A percentile compares a stretch with the other conserved stretches of the same genome.
phyloP scores from a whole-genome alignment of 2,888 invertebrate genomes.

The Alsophila aescularia region DNA sequence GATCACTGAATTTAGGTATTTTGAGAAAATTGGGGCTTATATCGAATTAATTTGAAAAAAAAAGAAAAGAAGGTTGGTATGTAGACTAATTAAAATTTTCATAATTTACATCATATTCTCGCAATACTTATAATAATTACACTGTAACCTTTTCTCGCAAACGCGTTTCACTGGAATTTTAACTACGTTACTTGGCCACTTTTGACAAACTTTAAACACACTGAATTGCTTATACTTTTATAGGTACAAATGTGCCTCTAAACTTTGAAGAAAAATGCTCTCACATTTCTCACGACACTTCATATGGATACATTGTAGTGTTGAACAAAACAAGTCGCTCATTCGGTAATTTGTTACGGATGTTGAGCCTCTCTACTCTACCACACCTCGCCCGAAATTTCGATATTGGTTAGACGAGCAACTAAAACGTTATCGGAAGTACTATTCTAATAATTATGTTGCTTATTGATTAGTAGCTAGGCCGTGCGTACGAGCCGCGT shows the following conservation, averaged over 20 bases:
- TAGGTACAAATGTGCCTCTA: constrained; percentile 14
- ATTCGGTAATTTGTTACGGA: constrained; percentile 60
- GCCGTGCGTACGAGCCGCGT: no score
- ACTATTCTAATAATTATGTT: no score
- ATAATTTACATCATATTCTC: neutral
- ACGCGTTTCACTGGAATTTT: constrained; percentile 23
- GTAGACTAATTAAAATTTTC: no score
- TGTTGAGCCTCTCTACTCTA: constrained; percentile 40
- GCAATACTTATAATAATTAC: no score
- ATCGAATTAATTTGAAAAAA: no score
- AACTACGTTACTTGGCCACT: constrained; percentile 28
- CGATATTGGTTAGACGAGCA: constrained; percentile 8
- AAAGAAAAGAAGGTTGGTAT: no score
- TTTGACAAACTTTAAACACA: constrained; percentile 19
- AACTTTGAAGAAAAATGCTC: constrained; percentile 48
- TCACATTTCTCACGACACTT: constrained; percentile 64
- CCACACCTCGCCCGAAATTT: constrained; percentile 37
- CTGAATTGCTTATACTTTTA: constrained; percentile 9
- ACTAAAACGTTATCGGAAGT: neutral
- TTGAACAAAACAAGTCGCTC: constrained; percentile 52
- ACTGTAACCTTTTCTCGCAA: constrained; percentile 1
- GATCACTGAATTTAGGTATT: no score
- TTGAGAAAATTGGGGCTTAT: no score
- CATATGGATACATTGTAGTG: constrained; percentile 56
- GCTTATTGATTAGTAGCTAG: no score